Percentiles rank a stretch among this genome's conserved stretches.
These are phyloP conservation scores for Melanotaenia duboulayi DNA, from an alignment of 2,113 vertebrate species.

Conservation along the genomic window DNA sequence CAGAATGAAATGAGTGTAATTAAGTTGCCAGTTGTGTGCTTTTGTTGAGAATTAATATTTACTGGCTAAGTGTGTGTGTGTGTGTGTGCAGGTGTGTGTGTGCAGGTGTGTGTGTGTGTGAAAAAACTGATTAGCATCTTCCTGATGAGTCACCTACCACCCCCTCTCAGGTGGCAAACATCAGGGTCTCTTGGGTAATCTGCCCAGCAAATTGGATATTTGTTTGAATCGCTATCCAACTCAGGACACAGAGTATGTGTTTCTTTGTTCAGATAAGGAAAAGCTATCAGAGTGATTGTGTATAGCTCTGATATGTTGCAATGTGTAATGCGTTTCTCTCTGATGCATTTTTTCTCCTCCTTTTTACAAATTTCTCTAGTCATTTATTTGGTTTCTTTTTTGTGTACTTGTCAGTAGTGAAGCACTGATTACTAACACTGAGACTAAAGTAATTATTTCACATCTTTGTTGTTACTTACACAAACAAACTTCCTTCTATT, in stretches of 20 bases:
- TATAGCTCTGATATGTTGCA: slow-evolving; percentile 31
- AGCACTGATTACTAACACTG: background rate
- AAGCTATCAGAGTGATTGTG: slow-evolving; percentile 24
- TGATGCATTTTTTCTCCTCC: background rate
- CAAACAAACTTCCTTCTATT: background rate
- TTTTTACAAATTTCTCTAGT: slow-evolving; percentile 13
- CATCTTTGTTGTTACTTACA: background rate
- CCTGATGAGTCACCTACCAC: slow-evolving; percentile 60
- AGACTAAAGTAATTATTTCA: too few species aligned
- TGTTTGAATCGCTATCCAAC: slow-evolving; percentile 69
- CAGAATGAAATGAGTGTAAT: slow-evolving; percentile 82
- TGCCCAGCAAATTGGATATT: slow-evolving; percentile 80
- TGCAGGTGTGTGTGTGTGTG: slow-evolving; percentile 27
- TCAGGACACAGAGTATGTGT: slow-evolving; percentile 32
- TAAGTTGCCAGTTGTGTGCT: slow-evolving; percentile 78
- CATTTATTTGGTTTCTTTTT: background rate
- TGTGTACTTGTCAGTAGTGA: background rate
- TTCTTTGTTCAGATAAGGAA: slow-evolving; percentile 17
- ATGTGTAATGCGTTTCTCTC: slow-evolving; percentile 8
- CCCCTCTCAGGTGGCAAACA: slow-evolving; percentile 69
- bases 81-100: slow-evolving; percentile 38
- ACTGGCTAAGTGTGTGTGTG: slow-evolving; percentile 30
- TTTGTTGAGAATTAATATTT: slow-evolving; percentile 82
- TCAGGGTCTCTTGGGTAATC: slow-evolving; percentile 76
- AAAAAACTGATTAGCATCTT: slow-evolving; percentile 67